These are phyloP conservation scores for Psettodes erumei DNA, from an alignment of 2,113 vertebrate genomes.

Conservation along the genomic window DNA sequence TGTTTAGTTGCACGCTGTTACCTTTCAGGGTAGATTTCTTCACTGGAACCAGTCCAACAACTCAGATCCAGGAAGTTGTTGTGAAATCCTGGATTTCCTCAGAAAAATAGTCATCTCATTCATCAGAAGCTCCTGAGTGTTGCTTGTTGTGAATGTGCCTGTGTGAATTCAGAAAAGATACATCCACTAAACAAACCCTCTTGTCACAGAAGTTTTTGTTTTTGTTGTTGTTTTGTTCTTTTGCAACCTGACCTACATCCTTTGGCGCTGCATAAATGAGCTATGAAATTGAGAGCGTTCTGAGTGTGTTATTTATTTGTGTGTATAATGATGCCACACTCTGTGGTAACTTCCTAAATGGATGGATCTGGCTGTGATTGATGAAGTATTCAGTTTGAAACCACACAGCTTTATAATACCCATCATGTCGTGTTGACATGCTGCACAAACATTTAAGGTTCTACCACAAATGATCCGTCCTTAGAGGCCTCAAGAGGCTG, in stretches of 20 bases:
- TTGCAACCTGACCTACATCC: constrained; percentile 28
- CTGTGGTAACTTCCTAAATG: constrained; percentile 25
- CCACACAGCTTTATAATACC: constrained; percentile 14
- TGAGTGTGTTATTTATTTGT: constrained; percentile 42
- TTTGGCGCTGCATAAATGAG: constrained; percentile 18
- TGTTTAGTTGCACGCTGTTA: constrained; percentile 7
- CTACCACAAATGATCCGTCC: constrained; percentile 36
- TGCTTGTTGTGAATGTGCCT: constrained; percentile 1
- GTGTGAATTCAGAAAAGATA: constrained; percentile 8
- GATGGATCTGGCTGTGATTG: constrained; percentile 16
- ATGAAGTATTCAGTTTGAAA: constrained; percentile 34
- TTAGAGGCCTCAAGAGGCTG: constrained; percentile 33
- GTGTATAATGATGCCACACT: constrained; percentile 28
- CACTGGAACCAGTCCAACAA: background rate
- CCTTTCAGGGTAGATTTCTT: constrained; percentile 10
- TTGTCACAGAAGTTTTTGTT: constrained; percentile 8
- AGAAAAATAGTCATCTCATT: constrained; percentile 22
- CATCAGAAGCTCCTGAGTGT: background rate
- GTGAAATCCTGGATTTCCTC: constrained; percentile 49
- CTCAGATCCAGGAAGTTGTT: constrained; percentile 35
- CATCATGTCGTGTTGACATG: constrained; percentile 27
- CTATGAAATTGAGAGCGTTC: background rate
- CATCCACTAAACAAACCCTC: background rate
- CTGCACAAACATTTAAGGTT: constrained; percentile 29
- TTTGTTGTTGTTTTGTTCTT: constrained; percentile 5